phyloP scores from a whole-genome alignment of 1,140 invertebrate species.

The Papilio aristodemus region DNA sequence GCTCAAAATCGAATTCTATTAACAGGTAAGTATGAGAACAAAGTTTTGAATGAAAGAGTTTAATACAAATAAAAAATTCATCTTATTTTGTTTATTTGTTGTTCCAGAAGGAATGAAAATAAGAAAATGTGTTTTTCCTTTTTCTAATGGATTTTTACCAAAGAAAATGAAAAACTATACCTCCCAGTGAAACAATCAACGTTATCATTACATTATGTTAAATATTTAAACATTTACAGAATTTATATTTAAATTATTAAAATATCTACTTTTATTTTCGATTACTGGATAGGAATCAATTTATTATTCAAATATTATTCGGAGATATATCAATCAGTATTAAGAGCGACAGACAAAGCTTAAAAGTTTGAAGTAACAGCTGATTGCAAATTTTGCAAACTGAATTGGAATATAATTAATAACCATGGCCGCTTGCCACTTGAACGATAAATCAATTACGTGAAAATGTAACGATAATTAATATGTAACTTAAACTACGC shows the following conservation, averaged over 20 bases:
- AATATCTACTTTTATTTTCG: not conserved
- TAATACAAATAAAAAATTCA: no score
- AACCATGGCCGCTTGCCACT: not conserved
- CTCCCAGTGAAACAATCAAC: no score
- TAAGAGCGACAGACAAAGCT: slow-evolving; percentile 21
- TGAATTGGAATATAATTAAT: slow-evolving; percentile 32
- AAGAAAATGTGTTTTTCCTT: no score
- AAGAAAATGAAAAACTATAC: no score
- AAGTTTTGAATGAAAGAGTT: no score
- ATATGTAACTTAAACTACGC: no score
- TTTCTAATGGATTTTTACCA: no score
- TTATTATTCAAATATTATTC: slow-evolving; percentile 25
- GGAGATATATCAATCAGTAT: slow-evolving; percentile 35
- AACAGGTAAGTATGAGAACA: no score
- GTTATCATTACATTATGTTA: no score
- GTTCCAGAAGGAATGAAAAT: no score
- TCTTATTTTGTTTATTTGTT: no score
- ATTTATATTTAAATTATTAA: not conserved
- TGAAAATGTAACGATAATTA: not conserved
- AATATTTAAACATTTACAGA: not conserved
- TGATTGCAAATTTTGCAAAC: slow-evolving; percentile 30
- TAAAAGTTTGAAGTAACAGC: slow-evolving; percentile 27
- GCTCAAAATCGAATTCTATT: not conserved
- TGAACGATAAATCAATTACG: not conserved
- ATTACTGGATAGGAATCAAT: not conserved